Conservation (phyloP, 2,797 vertebrate genomes). For the Cheirogaleus major region DNA sequence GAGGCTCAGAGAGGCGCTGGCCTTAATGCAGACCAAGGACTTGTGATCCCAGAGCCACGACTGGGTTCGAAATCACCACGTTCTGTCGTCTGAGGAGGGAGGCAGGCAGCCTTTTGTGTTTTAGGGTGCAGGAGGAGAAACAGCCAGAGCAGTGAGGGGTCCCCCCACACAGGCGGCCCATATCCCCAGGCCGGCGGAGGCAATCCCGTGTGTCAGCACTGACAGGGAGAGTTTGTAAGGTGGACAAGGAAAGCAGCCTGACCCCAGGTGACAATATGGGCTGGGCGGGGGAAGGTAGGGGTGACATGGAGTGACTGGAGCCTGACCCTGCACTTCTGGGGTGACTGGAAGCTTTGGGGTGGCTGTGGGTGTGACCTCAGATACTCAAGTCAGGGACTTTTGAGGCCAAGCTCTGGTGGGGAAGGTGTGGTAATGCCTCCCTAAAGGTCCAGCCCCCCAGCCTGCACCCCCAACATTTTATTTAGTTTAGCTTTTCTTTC, state of each 20-base stretch:
- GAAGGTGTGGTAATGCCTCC: not conserved
- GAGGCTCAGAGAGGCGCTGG: not conserved
- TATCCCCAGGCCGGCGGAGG: not conserved
- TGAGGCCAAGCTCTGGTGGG: not conserved
- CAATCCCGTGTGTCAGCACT: not conserved
- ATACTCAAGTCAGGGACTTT: not conserved
- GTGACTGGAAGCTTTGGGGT: not conserved
- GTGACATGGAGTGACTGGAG: not conserved
- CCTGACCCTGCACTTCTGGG: not conserved
- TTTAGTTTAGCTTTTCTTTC: no score
- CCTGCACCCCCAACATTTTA: not conserved
- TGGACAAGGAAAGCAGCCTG: not conserved
- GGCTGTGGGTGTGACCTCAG: not conserved
- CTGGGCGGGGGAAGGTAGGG: not conserved
- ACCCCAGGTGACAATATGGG: not conserved
- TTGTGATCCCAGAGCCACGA: not conserved
- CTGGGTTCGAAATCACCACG: not conserved
- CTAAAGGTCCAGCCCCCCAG: not conserved
- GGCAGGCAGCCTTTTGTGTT: not conserved
- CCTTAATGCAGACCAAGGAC: not conserved
- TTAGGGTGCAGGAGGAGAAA: not conserved
- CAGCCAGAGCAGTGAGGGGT: not conserved
- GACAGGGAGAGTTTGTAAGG: not conserved
- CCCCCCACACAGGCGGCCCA: rapidly evolving
- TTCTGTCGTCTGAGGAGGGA: not conserved